These are phyloP conservation scores for Borostomias antarcticus DNA, from an alignment of 2,797 vertebrate genomes.

Conservation along the genomic window DNA sequence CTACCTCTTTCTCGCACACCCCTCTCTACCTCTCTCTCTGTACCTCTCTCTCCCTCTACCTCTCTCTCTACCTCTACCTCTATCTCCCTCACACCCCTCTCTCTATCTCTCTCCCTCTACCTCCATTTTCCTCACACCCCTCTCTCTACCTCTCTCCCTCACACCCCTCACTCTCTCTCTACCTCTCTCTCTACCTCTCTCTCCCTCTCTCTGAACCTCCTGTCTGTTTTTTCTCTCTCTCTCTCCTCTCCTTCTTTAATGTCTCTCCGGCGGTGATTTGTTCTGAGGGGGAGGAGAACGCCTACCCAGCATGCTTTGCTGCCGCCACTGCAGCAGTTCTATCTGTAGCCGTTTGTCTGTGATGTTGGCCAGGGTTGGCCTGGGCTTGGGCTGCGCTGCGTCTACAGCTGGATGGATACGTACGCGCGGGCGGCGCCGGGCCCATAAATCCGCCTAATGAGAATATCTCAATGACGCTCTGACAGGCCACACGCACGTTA, in stretches of 20 bases:
- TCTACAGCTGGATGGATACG: slow-evolving; percentile 1
- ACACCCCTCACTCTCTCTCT: not conserved
- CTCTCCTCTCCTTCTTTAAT: not conserved
- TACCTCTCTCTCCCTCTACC: not conserved
- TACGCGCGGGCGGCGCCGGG: slow-evolving; percentile 1
- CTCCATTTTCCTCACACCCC: too few species aligned
- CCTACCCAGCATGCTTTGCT: slow-evolving; percentile 40
- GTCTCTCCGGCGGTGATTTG: slow-evolving; percentile 30
- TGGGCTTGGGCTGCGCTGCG: slow-evolving; percentile 13
- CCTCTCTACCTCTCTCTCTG: slow-evolving; percentile 13
- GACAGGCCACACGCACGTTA: slow-evolving; percentile 46
- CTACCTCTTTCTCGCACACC: not conserved
- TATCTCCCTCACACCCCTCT: slow-evolving; percentile 4
- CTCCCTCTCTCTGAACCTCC: not conserved
- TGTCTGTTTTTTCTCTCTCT: not conserved
- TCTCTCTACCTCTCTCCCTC: not conserved
- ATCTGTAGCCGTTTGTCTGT: slow-evolving; percentile 43
- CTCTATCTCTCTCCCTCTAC: too few species aligned
- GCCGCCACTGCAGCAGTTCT: slow-evolving; percentile 25
- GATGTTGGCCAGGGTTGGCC: slow-evolving; percentile 31
- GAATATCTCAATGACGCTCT: slow-evolving; percentile 66
- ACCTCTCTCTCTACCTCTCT: not conserved
- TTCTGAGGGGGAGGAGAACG: slow-evolving; percentile 50
- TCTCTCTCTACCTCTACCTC: not conserved
- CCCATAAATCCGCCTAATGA: slow-evolving; percentile 79